Conservation (phyloP, 2,888 invertebrate genomes). For the Acronicta aceris region DNA sequence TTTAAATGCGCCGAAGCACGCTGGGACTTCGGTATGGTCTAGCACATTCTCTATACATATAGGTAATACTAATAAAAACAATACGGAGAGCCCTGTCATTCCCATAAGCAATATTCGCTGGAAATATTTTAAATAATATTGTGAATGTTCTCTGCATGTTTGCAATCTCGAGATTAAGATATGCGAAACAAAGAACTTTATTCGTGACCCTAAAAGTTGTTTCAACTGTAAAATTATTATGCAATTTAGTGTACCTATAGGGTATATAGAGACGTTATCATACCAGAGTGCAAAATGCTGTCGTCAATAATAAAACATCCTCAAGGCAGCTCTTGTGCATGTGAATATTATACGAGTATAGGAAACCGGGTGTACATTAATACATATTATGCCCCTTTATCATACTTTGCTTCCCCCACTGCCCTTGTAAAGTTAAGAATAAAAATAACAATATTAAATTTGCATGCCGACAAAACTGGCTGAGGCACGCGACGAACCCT, state of each 20-base stretch:
- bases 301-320: conserved; percentile 56
- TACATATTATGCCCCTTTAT: conserved; percentile 67
- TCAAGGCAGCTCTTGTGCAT: conserved; percentile 42
- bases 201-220: conserved; percentile 40
- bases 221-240: conserved; percentile 43
- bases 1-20: conserved; percentile 67
- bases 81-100: background rate
- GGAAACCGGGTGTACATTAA: conserved; percentile 55
- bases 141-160: conserved; percentile 8
- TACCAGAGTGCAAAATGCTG: conserved; percentile 54
- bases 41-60: conserved; percentile 28
- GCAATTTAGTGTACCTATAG: conserved; percentile 38
- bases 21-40: conserved; percentile 28
- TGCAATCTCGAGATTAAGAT: conserved; percentile 23
- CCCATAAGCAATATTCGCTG: conserved; percentile 11
- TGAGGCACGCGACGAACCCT: conserved; percentile 67
- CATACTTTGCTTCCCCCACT: conserved; percentile 80
- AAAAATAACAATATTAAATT: conserved; percentile 87
- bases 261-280: conserved; percentile 41
- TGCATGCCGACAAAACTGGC: conserved; percentile 79
- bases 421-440: conserved; percentile 85
- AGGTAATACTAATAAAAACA: conserved; percentile 7
- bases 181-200: conserved; percentile 32
- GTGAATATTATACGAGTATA: conserved; percentile 57
- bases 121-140: conserved; percentile 22